phyloP scores from a whole-genome alignment of 2,797 vertebrate species.

The Phalloptychus januarius region DNA sequence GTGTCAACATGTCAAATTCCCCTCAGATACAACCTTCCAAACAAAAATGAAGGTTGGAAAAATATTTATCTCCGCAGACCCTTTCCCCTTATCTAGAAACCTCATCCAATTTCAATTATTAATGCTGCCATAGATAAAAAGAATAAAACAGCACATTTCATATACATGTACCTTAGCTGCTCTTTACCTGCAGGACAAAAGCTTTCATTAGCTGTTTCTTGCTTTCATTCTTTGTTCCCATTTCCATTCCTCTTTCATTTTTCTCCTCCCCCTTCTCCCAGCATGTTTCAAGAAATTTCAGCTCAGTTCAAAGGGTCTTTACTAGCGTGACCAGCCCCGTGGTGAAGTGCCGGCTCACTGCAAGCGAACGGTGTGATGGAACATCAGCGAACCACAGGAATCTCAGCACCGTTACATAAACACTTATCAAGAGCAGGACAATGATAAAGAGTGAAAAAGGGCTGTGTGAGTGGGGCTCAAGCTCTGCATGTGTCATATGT shows the following conservation, averaged over 20 bases:
- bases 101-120: constrained; percentile 53
- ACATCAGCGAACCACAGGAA: constrained; percentile 65
- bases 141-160: constrained; percentile 22
- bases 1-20: constrained; percentile 66
- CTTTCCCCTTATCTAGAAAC: constrained; percentile 37
- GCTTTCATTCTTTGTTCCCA: constrained; percentile 57
- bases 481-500: constrained; percentile 26
- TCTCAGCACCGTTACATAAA: constrained; percentile 60
- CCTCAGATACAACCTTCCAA: constrained; percentile 58
- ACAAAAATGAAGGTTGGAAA: constrained; percentile 61
- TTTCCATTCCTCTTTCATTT: constrained; percentile 57
- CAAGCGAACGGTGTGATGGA: constrained; percentile 60
- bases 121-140: constrained; percentile 46
- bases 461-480: constrained; percentile 12
- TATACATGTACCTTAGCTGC: constrained; percentile 28
- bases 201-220: constrained; percentile 62
- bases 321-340: constrained; percentile 73
- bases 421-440: constrained; percentile 61
- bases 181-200: constrained; percentile 64
- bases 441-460: constrained; percentile 35
- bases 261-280: constrained; percentile 47
- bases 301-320: constrained; percentile 77
- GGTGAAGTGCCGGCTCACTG: constrained; percentile 60
- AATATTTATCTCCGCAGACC: constrained; percentile 47
- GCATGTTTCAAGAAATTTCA: constrained; percentile 66